Conservation (phyloP, 1,140 invertebrate genomes). For the Orchestia grillus region DNA sequence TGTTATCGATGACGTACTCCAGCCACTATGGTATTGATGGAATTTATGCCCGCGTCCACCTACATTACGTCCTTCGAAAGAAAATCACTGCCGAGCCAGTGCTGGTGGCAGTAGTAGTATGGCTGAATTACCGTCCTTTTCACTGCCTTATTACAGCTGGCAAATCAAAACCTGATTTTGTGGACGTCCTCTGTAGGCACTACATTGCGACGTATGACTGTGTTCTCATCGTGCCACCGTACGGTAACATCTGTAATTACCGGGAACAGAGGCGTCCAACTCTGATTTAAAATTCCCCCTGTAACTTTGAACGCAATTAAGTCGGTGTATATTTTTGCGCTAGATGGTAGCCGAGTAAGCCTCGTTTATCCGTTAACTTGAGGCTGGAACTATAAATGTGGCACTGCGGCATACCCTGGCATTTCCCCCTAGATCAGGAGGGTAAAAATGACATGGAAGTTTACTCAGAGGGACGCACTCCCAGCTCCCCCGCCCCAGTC, state of each 20-base stretch:
- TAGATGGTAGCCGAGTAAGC: no score
- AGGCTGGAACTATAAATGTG: neutral
- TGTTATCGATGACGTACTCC: no score
- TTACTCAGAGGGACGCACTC: neutral
- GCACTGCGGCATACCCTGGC: neutral
- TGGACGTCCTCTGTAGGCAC: no score
- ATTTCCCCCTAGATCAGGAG: neutral
- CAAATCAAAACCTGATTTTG: no score
- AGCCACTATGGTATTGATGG: no score
- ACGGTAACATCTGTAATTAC: neutral
- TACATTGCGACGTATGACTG: no score
- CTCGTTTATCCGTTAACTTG: neutral
- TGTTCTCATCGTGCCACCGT: neutral
- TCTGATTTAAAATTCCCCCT: neutral
- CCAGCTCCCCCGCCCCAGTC: neutral
- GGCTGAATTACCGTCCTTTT: no score
- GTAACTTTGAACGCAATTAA: neutral
- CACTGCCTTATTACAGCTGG: no score
- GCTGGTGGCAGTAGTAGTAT: no score
- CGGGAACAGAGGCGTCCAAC: neutral
- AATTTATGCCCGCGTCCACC: no score
- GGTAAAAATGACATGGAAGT: neutral
- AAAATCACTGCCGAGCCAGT: no score
- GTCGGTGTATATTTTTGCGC: neutral
- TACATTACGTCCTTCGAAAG: no score